Evolutionary conservation across 2,113 vertebrate species (phyloP).

Genomic region (Ophthalmolycus amberensis): DNA sequence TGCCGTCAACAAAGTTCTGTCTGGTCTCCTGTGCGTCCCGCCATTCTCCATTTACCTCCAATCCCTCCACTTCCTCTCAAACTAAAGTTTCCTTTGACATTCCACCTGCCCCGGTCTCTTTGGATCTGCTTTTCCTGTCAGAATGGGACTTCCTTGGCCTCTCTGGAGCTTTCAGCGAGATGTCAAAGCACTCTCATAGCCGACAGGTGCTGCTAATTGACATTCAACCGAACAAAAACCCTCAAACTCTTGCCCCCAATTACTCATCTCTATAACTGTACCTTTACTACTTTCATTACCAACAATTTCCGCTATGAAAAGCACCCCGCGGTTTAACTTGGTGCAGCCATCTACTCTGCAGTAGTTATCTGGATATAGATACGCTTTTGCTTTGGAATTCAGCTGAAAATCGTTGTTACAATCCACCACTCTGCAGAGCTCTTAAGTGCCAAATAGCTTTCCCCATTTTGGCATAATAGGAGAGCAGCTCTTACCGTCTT

Average conservation of each 20-base stretch:
- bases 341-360: neutral
- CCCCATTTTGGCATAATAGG: conserved; percentile 23
- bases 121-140: neutral
- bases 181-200: neutral
- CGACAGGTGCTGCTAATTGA: neutral
- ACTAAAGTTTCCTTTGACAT: conserved; percentile 2
- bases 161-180: too few species aligned
- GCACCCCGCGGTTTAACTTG: neutral
- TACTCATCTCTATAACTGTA: neutral
- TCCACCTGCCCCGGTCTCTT: neutral
- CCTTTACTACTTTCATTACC: neutral
- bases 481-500: conserved; percentile 37
- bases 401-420: conserved; percentile 16
- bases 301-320: neutral
- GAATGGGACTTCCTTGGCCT: neutral
- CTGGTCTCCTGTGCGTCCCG: neutral
- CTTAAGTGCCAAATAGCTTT: conserved; percentile 30
- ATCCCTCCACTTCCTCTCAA: conserved; percentile 1
- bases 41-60: conserved; percentile 16
- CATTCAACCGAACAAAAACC: neutral
- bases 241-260: neutral
- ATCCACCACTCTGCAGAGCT: neutral
- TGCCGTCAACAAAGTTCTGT: conserved; percentile 18
- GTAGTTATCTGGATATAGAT: neutral
- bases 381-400: conserved; percentile 11